A percentile compares a stretch with the other conserved stretches of the same genome.
These are phyloP conservation scores for Matsumyia berberina DNA, from an alignment of 2,888 invertebrate species.

Conservation along the genomic window DNA sequence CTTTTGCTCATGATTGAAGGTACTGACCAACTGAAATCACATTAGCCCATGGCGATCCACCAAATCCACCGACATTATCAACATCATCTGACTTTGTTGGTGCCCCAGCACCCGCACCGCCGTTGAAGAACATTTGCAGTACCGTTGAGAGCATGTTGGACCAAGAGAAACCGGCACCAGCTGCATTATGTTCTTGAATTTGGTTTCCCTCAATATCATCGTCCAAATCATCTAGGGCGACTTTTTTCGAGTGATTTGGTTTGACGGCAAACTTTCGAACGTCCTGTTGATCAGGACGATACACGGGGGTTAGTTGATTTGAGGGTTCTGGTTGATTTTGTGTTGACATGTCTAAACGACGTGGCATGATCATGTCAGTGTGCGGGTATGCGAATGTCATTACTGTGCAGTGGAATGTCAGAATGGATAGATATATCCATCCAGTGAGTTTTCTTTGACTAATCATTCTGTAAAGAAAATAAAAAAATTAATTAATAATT, in stretches of 20 bases:
- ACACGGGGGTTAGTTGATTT: slow-evolving; percentile 80
- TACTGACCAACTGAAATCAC: slow-evolving; percentile 89
- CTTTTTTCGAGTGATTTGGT: slow-evolving; percentile 95
- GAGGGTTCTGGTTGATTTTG: slow-evolving; percentile 75
- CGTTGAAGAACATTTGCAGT: slow-evolving; percentile 94
- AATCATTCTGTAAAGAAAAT: slow-evolving; percentile 86
- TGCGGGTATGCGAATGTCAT: slow-evolving; percentile 89
- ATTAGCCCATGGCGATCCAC: slow-evolving; percentile 94
- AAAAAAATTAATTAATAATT: background rate
- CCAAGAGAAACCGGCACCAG: slow-evolving; percentile 92
- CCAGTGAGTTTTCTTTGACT: slow-evolving; percentile 88
- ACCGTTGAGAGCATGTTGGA: slow-evolving; percentile 93
- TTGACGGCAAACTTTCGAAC: slow-evolving; percentile 95
- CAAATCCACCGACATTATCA: slow-evolving; percentile 88
- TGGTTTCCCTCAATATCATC: slow-evolving; percentile 93
- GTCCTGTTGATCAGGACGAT: slow-evolving; percentile 83
- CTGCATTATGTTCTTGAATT: slow-evolving; percentile 86
- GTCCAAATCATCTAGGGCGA: slow-evolving; percentile 91
- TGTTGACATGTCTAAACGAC: slow-evolving; percentile 77
- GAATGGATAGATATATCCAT: slow-evolving; percentile 89
- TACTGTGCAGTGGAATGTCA: slow-evolving; percentile 88
- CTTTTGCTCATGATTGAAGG: background rate
- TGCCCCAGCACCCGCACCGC: slow-evolving; percentile 84
- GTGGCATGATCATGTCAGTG: slow-evolving; percentile 81
- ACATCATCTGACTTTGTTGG: slow-evolving; percentile 92